Evolutionary conservation across 2,113 vertebrate genomes (phyloP).

Genomic region (Ophthalmolycus amberensis): DNA sequence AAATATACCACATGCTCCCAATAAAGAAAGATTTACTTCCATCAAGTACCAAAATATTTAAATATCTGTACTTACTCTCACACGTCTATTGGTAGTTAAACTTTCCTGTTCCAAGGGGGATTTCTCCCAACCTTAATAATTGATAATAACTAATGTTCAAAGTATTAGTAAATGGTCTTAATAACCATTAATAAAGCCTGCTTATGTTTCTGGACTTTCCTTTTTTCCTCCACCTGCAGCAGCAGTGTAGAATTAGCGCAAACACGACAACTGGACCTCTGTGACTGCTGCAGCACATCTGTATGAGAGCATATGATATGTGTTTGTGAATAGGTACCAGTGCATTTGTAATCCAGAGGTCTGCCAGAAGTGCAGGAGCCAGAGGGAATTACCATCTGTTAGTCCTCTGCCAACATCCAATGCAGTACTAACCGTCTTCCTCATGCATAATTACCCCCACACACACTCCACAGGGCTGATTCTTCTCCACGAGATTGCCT

Average conservation of each 20-base stretch:
- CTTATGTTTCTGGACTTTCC: neutral
- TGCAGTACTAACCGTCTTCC: conserved; percentile 64
- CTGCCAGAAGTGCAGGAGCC: conserved; percentile 55
- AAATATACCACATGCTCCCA: neutral
- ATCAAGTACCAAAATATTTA: neutral
- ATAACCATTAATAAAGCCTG: neutral
- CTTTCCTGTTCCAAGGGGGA: too few relatives aligned
- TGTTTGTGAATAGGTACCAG: neutral
- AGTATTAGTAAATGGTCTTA: neutral
- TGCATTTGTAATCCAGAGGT: conserved; percentile 57
- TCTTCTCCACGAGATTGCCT: conserved; percentile 46
- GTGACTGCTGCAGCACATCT: conserved; percentile 25
- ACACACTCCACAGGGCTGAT: conserved; percentile 36
- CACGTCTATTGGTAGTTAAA: neutral
- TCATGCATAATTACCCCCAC: conserved; percentile 71
- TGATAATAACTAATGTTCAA: neutral
- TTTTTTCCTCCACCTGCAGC: neutral
- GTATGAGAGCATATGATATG: conserved; percentile 2
- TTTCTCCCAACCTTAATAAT: neutral
- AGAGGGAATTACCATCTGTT: conserved; percentile 73
- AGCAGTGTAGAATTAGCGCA: neutral
- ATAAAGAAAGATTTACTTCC: neutral
- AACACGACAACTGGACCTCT: neutral
- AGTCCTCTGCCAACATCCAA: conserved; percentile 63
- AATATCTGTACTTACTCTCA: neutral